Evolutionary conservation across 2,113 vertebrate genomes (phyloP).

Genomic region (Cygnus buccinator): DNA sequence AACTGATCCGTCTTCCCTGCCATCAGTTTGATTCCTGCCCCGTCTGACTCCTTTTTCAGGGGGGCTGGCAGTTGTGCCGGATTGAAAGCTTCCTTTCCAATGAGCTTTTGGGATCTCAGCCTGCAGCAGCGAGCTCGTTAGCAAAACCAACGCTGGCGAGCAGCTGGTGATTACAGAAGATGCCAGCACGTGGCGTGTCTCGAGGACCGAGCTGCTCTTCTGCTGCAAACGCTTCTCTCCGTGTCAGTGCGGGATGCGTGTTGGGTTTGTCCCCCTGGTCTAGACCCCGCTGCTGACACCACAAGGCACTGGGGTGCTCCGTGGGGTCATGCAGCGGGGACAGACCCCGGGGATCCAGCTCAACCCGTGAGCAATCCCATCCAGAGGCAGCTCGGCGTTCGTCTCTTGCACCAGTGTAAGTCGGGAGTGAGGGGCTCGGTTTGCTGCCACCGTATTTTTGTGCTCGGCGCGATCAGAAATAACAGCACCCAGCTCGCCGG

Average conservation of each 20-base stretch:
- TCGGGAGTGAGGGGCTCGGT: neutral
- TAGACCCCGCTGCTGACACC: neutral
- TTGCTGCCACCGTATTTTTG: neutral
- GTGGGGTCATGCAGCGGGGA: neutral
- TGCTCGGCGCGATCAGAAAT: neutral
- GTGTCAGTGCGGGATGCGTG: rapidly evolving
- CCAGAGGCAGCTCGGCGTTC: neutral
- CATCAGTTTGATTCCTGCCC: neutral
- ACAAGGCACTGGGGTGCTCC: rapidly evolving
- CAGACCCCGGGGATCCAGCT: neutral
- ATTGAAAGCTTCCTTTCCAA: neutral
- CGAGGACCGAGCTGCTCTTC: neutral
- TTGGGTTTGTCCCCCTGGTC: neutral
- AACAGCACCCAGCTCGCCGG: rapidly evolving
- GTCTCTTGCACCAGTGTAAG: neutral
- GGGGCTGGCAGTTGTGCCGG: neutral
- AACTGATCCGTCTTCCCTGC: neutral
- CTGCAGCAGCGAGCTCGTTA: neutral
- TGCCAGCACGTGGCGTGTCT: neutral
- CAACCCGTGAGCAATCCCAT: neutral
- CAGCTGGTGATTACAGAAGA: neutral
- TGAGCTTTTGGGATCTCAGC: neutral
- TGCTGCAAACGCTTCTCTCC: neutral
- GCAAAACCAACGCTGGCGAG: neutral
- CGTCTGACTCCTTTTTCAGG: neutral